Evolutionary conservation across 1,140 invertebrate species (phyloP), one percentile per base, ranked within the genome.

Genomic region (Marisa cornuarietis): DNA sequence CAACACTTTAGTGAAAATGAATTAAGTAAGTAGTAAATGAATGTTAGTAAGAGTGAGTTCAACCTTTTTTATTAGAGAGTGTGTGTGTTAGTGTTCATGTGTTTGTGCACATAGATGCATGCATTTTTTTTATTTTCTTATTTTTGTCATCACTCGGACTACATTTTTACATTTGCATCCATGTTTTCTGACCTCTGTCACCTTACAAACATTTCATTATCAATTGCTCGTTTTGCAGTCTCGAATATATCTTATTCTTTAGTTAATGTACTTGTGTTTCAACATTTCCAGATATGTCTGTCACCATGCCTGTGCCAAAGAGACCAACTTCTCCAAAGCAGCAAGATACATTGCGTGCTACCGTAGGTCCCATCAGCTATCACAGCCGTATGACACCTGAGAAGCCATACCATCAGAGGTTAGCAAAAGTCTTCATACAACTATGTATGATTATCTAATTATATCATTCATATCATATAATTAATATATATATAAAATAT

Each of bases 321-420:
- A 73, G 42, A n/a, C 54, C 54, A 51, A 14, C 1, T 2, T 69
- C 76, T 24, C 42, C 76, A 13, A 2, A n/a, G 11, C 22, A 52
- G 72, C 31, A 74, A 20, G 71, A 65, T 10, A 72, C 26, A 20
- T 31, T 79, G 42, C 51, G 71, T 31, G 6, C 71, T n/a, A 79
- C 78, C 16, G 42, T 79, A 26, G 78, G 78, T n/a, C 68, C 71
- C 18, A 49, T 79, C 20, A 51, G 52, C 8, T 31, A 71, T 66
- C n/a, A 26, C 49, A 65, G 51, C 20, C 14, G 18, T 8, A 58
- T 63, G 62, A 73, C 71, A 20, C 78, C 71, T 49, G 78, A 52
- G 42, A 79, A 66, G 54, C 65, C 76, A 3, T 68, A 52, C 26
- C 63, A 52, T 4, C 31, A 68, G 16, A 54, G 76, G 76, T 77